Percentiles rank a stretch among this genome's conserved stretches.
Conservation (phyloP, 1,140 invertebrate species). For the Brachionus koreanus region DNA sequence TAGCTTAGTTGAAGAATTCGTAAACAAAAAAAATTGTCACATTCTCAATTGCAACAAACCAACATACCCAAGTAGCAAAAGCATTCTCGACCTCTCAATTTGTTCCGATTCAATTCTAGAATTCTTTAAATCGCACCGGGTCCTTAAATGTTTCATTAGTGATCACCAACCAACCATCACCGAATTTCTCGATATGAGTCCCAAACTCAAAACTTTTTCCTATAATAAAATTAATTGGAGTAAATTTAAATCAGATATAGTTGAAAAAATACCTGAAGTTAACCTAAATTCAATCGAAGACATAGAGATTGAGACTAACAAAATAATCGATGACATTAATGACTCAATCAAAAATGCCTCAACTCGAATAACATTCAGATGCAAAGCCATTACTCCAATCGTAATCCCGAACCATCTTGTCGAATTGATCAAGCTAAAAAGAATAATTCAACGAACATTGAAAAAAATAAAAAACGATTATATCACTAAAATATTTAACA, state of each 20-base stretch:
- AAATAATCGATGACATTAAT: neutral
- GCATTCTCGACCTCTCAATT: neutral
- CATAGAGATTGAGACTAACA: neutral
- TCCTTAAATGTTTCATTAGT: neutral
- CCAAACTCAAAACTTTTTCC: neutral
- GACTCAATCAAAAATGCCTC: neutral
- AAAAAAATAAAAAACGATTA: neutral
- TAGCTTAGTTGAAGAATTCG: neutral
- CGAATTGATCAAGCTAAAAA: neutral
- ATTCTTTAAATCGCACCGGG: neutral
- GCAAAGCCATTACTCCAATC: neutral
- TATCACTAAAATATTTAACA: neutral
- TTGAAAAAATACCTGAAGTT: neutral
- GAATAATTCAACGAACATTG: neutral
- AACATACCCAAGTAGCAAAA: neutral
- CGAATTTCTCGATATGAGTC: neutral
- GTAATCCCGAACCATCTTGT: neutral
- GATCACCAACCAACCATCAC: neutral
- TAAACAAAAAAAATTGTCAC: neutral
- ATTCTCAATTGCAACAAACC: neutral
- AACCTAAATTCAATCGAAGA: neutral
- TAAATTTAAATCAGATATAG: neutral
- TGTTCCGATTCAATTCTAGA: neutral
- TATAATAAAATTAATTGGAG: neutral
- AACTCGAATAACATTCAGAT: neutral